phyloP scores from a whole-genome alignment of 2,797 vertebrate genomes.

The Schizopygopsis malacanthus region DNA sequence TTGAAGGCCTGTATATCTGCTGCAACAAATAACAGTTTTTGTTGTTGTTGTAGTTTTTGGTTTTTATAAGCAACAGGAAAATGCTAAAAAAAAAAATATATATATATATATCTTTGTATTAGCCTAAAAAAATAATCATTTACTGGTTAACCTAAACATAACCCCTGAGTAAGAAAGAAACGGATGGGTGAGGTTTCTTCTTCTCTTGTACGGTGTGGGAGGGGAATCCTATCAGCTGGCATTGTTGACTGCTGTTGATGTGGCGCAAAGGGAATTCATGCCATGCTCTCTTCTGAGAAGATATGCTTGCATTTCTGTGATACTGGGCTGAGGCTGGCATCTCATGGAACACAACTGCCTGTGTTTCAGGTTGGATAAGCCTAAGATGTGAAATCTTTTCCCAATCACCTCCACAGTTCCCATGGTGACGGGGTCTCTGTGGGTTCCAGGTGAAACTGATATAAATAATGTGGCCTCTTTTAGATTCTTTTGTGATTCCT shows the following conservation, averaged over 20 bases:
- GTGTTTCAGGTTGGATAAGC: constrained; percentile 25
- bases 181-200: background rate
- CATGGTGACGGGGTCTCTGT: constrained; percentile 18
- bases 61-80: background rate
- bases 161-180: background rate
- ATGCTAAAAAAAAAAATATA: background rate
- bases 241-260: background rate
- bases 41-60: background rate
- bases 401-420: constrained; percentile 33
- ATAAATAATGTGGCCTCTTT: constrained; percentile 38
- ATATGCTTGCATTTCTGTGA: constrained; percentile 14
- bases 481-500: background rate
- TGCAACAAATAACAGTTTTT: background rate
- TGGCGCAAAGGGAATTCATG: background rate
- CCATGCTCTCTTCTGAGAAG: background rate
- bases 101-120: background rate
- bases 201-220: background rate
- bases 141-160: background rate
- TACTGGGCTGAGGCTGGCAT: constrained; percentile 7
- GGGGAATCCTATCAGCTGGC: background rate
- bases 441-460: constrained; percentile 25
- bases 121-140: background rate
- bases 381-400: constrained; percentile 42
- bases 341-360: constrained; percentile 22
- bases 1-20: background rate